Base-by-base conservation (phyloP, 2,113 vertebrate genomes). In the Campylomormyrus tamandua region DNA sequence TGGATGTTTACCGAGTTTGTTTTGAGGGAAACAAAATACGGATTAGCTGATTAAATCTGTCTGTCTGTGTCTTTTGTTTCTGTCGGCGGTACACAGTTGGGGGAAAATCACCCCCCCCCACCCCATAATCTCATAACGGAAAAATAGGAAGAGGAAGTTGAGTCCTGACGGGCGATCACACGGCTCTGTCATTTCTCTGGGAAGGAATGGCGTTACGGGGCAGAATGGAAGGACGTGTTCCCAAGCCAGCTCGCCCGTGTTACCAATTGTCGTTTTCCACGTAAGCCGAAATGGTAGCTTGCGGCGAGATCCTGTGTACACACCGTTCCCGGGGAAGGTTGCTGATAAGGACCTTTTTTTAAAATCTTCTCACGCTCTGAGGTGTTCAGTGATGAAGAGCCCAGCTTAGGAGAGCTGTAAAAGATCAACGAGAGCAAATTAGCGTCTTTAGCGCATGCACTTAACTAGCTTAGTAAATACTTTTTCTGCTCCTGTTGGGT, bases 1-100 rank as follows among this genome's bases (percentile, higher is more conserved):
- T 92, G 90, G 91, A 90, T 93, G 91, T 92, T 93, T 93, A 92
- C 91, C 52, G 24, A 50, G 8, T 80, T 35, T 62, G 83, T 62
- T 88, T 83, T 83, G 90, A 89, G 90, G 90, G 90, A 91, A 92
- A 92, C 89, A 91, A 83, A 45, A 86, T 89, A 89, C 89, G 90
- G 56, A 90, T 42, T 42, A 53, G 11, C 89, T 90, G 90, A 92
- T 90, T 89, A 46, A 77, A 89, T 92, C 92, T 93, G 35, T 90
- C 11, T 90, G 85, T 91, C 89, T 19, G 3, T 56, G 88, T 85
- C 49, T 53, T 85, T 88, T 90, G 70, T 90, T 66, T 52, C 58
- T 85, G 46, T n/a, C 48, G 19, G 66, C 46, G 39, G 27, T n/a
- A 89, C 53, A 70, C 8, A 11, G 83, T 45, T 39, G 45, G 83